Base-by-base conservation (phyloP, 1,140 invertebrate species). In the Drosophila insularis region DNA sequence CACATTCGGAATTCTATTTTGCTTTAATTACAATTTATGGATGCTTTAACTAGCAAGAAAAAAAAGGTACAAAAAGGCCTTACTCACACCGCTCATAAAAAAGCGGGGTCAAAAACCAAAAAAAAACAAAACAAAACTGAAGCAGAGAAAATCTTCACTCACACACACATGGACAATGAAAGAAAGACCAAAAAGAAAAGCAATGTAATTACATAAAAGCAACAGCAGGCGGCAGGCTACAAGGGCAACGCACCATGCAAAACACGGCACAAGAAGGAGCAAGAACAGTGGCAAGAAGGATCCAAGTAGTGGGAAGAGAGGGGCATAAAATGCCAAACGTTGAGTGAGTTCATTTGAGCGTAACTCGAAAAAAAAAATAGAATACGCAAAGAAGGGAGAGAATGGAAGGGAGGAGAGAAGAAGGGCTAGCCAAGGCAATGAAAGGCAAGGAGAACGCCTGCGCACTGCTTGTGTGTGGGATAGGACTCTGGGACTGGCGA, bases 21-120 rank as follows among this genome's bases (percentile, higher is more conserved):
- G 56, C 68, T 71, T 75, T 82, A 86, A 87, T 86, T 87, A 86
- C 79, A 86, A 87, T 87, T 82, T 87, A 87, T 87, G 75, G 79
- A 87, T 82, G 76, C 82, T 69, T 82, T 56, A 79, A 75, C 74
- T 74, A 71, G 69, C 66, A 62, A 58, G 67, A 63, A 68, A 68
- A 63, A 37, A 67, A 85, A 74, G 68, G 76, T 68, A 63, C 2
- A 13, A 60, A 43, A 35, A 5, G 64, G 59, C 50, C 60, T 67
- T 39, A 74, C 14, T 39, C 59, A 53, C 43, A 13, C 3, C 10
- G 10, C 35, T 11, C 10, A 37, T 6, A 5, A 27, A 55, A 39
- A 46, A 81, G 76, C 60, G 11, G 53, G 67, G 79, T 65, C 59
- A 68, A 68, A 70, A 77, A 11, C n/a, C 67, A 66, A 60, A 65